Conservation (phyloP, 2,113 vertebrate species). For the Hemicordylus capensis region DNA sequence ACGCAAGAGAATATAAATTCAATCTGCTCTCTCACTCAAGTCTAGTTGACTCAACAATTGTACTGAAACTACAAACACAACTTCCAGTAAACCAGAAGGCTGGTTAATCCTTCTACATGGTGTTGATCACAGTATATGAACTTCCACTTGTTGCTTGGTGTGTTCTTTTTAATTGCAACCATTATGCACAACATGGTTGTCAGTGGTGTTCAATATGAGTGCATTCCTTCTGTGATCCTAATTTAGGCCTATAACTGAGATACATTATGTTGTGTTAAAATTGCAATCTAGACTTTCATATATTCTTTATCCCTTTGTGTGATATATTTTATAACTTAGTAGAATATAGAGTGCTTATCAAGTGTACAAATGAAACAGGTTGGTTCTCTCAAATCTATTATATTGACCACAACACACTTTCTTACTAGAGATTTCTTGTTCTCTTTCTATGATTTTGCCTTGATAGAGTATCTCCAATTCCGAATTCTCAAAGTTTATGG, state of each 20-base stretch:
- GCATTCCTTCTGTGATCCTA: neutral
- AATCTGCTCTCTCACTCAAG: neutral
- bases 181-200: too few relatives aligned
- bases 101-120: neutral
- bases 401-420: neutral
- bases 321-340: too few relatives aligned
- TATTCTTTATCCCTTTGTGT: neutral
- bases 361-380: too few relatives aligned
- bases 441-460: neutral
- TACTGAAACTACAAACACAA: neutral
- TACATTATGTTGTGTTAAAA: neutral
- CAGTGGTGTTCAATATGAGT: neutral
- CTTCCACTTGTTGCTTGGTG: too few relatives aligned
- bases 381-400: neutral
- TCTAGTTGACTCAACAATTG: neutral
- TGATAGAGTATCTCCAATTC: neutral
- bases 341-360: neutral
- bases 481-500: neutral
- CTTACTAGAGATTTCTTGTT: neutral
- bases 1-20: neutral
- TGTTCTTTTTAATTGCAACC: too few relatives aligned
- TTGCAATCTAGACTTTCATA: neutral
- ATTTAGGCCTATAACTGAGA: neutral
- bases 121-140: too few relatives aligned
- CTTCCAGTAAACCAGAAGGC: neutral